A percentile compares a stretch with the other conserved stretches of the same genome.
Evolutionary conservation across 2,888 invertebrate species (phyloP).

Genomic region (Psococerastis gibbosa): DNA sequence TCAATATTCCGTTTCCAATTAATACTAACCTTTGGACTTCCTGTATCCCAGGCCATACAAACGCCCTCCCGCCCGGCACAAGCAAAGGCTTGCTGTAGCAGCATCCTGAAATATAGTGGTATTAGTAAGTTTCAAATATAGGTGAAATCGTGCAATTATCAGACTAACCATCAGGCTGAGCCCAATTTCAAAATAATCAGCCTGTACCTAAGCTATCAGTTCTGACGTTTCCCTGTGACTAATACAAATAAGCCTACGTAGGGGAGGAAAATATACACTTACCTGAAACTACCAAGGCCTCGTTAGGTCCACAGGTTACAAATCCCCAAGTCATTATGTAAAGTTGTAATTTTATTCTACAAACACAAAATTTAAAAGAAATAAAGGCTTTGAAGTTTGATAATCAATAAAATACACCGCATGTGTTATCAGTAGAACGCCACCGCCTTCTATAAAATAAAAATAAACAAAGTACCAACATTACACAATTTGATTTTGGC

Average conservation of each 20-base stretch:
- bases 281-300: slow-evolving; percentile 89
- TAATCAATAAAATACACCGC: slow-evolving; percentile 2
- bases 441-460: too few relatives aligned
- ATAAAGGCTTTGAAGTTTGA: slow-evolving; percentile 1
- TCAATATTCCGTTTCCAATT: too few relatives aligned
- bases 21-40: slow-evolving; percentile 54
- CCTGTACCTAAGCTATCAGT: neutral
- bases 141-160: neutral
- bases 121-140: neutral
- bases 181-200: neutral
- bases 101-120: slow-evolving; percentile 49
- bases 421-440: too few relatives aligned
- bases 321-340: slow-evolving; percentile 61
- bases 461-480: neutral
- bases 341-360: neutral
- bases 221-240: slow-evolving; percentile 1
- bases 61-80: slow-evolving; percentile 90
- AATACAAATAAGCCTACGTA: too few relatives aligned
- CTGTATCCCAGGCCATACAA: slow-evolving; percentile 89
- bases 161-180: neutral
- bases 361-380: neutral
- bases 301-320: slow-evolving; percentile 87
- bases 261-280: too few relatives aligned
- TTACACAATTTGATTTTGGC: too few relatives aligned
- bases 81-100: slow-evolving; percentile 83